Conservation (phyloP, 2,797 vertebrate genomes). For the Heteromormyrus szaboi region DNA sequence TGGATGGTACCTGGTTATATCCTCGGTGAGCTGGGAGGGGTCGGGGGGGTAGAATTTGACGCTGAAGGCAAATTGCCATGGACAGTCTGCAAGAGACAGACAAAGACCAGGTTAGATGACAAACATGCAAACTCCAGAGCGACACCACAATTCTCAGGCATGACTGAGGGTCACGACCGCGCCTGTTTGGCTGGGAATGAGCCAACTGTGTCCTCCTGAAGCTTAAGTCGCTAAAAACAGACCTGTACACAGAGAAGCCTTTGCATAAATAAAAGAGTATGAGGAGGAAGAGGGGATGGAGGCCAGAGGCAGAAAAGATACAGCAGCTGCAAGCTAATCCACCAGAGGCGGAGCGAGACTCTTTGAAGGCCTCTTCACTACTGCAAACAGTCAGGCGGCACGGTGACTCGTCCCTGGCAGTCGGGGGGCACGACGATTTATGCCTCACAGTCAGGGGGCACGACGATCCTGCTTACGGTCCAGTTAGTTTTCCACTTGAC, state of each 20-base stretch:
- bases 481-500: not conserved
- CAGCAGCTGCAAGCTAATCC: constrained; percentile 12
- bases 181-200: not conserved
- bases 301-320: not conserved
- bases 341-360: not conserved
- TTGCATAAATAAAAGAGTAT: not conserved
- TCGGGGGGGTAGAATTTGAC: constrained; percentile 99
- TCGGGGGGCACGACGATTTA: not conserved
- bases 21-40: constrained; percentile 87
- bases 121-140: not conserved
- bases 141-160: not conserved
- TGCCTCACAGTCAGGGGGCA: not conserved
- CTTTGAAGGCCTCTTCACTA: not conserved
- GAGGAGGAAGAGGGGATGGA: not conserved
- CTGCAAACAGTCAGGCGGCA: not conserved
- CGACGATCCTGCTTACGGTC: not conserved
- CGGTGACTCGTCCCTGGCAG: not conserved
- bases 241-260: not conserved
- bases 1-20: constrained; percentile 85
- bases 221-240: not conserved
- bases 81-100: constrained; percentile 65
- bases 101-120: not conserved
- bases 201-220: not conserved
- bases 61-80: constrained; percentile 89
- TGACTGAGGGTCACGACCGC: not conserved